phyloP scores from a whole-genome alignment of 1,140 invertebrate species.

The Copidosoma floridanum region DNA sequence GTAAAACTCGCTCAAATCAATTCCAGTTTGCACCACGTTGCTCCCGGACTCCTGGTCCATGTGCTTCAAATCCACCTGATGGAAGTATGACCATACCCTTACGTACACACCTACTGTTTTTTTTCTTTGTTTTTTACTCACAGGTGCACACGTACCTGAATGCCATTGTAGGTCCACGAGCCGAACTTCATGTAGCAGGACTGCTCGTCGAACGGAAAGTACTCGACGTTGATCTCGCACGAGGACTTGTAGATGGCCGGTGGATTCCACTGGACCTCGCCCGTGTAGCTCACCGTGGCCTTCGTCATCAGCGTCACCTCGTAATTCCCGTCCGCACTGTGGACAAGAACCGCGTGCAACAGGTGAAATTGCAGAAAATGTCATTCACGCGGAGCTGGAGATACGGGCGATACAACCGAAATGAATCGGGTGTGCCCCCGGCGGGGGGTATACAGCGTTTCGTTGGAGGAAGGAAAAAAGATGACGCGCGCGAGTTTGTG shows the following conservation, averaged over 20 bases:
- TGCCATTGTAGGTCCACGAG: constrained; percentile 91
- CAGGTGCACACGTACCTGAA: constrained; percentile 67
- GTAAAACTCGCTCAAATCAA: constrained; percentile 94
- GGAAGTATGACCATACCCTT: too few species aligned
- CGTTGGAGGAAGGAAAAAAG: neutral
- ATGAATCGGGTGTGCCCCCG: neutral
- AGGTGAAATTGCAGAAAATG: too few species aligned
- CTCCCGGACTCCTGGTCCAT: constrained; percentile 85
- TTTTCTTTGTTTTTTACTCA: too few species aligned
- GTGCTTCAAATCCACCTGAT: constrained; percentile 86
- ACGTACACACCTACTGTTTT: too few species aligned
- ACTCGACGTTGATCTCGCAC: constrained; percentile 93
- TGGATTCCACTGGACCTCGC: constrained; percentile 94
- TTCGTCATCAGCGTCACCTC: constrained; percentile 97
- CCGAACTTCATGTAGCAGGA: constrained; percentile 95
- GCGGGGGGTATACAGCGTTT: too few species aligned
- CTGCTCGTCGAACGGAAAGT: constrained; percentile 93
- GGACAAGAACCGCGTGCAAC: too few species aligned
- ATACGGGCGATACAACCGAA: neutral
- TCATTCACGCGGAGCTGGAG: too few species aligned
- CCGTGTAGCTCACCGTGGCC: constrained; percentile 84
- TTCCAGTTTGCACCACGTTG: constrained; percentile 83
- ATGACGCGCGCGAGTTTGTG: too few species aligned
- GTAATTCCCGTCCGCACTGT: constrained; percentile 94
- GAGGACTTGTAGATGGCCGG: constrained; percentile 99